Conservation (phyloP, 2,888 invertebrate genomes). For the Harpalus rufipes region DNA sequence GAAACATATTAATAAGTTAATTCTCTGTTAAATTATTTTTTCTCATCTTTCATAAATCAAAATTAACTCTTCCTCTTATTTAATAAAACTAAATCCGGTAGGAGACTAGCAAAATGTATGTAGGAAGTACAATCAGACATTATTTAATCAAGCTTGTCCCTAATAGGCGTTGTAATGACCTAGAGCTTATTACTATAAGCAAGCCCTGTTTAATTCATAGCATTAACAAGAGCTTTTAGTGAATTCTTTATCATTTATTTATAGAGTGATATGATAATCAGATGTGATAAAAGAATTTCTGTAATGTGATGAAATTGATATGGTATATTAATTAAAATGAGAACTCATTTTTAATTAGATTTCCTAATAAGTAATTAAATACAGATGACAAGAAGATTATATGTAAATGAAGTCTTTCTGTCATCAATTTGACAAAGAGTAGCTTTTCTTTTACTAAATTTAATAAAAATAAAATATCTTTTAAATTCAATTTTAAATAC, state of each 20-base stretch:
- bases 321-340: conserved; percentile 33
- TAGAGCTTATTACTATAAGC: neutral
- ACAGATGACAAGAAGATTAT: neutral
- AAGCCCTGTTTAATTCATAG: conserved; percentile 18
- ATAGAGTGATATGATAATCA: conserved; percentile 8
- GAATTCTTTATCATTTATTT: conserved; percentile 9
- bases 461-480: no score
- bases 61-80: conserved; percentile 28
- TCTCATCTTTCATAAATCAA: conserved; percentile 33
- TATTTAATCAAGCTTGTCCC: conserved; percentile 35
- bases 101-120: conserved; percentile 16
- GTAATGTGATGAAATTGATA: conserved; percentile 7
- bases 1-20: neutral
- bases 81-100: conserved; percentile 40
- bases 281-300: neutral
- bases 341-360: conserved; percentile 23
- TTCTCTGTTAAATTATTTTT: neutral
- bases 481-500: no score
- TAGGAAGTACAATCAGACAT: conserved; percentile 35
- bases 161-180: conserved; percentile 23
- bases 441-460: neutral
- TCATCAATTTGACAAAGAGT: neutral
- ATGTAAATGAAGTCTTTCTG: neutral
- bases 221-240: conserved; percentile 17
- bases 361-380: conserved; percentile 11